Evolutionary conservation across 2,888 invertebrate species (phyloP).

Genomic region (Limnephilus marmoratus): DNA sequence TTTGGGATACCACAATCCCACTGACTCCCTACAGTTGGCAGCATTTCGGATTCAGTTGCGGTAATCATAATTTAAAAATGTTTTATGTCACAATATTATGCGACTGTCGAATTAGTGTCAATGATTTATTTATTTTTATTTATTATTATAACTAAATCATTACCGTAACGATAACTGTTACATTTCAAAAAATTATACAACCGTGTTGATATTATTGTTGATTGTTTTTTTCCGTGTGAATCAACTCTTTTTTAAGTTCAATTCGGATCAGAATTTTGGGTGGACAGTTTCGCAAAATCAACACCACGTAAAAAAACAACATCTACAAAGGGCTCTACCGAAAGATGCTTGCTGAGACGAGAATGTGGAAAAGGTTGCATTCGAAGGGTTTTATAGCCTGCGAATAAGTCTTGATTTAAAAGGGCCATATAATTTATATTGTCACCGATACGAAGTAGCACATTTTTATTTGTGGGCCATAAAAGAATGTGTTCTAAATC

Average conservation of each 20-base stretch:
- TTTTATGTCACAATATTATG: no score
- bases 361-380: background rate
- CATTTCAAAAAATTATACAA: no score
- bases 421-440: background rate
- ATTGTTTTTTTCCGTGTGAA: no score
- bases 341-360: background rate
- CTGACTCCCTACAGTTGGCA: no score
- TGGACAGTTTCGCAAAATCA: background rate
- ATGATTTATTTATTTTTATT: no score
- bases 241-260: background rate
- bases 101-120: no score
- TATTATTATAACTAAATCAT: no score
- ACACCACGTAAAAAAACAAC: background rate
- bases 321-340: background rate
- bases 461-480: background rate
- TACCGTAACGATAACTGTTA: no score
- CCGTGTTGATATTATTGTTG: no score
- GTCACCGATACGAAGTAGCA: background rate
- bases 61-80: no score
- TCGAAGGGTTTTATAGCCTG: background rate
- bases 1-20: no score
- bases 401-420: constrained; percentile 17
- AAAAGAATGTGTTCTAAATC: background rate
- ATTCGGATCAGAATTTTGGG: background rate
- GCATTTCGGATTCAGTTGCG: no score